Evolutionary conservation across 2,888 invertebrate genomes (phyloP).

Genomic region (Rhogogaster chlorosoma): DNA sequence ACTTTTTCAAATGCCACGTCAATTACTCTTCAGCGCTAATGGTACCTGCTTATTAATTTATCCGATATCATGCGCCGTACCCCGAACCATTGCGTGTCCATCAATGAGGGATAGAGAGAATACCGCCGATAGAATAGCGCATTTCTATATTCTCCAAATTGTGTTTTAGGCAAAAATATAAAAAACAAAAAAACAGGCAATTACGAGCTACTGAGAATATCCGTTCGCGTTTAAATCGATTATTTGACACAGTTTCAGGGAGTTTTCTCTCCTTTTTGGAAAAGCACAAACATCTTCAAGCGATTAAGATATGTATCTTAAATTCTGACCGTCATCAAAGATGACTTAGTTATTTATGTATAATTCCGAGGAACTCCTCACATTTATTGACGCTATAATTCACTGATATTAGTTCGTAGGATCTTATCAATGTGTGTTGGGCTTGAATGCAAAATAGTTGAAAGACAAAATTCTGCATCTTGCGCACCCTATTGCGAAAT

Average conservation of each 20-base stretch:
- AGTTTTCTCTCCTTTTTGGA: no score
- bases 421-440: no score
- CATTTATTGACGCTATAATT: no score
- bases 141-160: background rate
- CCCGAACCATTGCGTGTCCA: background rate
- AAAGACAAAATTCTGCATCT: no score
- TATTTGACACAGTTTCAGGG: background rate
- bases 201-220: background rate
- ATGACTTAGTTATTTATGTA: no score
- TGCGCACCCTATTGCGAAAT: no score
- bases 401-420: no score
- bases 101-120: background rate
- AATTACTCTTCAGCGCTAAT: conserved; percentile 20
- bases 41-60: conserved; percentile 40
- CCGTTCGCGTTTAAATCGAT: background rate
- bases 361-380: no score
- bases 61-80: background rate
- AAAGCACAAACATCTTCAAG: no score
- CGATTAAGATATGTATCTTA: no score
- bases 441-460: no score
- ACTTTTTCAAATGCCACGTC: conserved; percentile 44
- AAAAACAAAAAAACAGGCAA: background rate
- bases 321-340: no score
- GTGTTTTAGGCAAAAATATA: background rate
- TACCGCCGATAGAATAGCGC: background rate